Evolutionary conservation across 1,140 invertebrate species (phyloP), one percentile per base, ranked within the genome.

Genomic region (Rhyzopertha dominica): DNA sequence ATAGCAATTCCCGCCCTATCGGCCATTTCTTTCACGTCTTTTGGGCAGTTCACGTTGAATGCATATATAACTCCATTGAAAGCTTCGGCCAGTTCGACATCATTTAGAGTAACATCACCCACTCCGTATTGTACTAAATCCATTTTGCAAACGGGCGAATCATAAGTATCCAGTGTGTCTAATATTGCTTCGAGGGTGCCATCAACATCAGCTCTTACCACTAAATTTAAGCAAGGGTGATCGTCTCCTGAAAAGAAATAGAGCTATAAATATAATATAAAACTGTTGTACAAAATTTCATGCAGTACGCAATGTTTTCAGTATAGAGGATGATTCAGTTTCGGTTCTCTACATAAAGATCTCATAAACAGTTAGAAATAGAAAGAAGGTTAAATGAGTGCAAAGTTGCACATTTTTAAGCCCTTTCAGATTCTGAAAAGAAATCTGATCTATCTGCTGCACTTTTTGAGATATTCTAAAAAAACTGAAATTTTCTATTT

Each of bases 181-280:
- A 96, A 67, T 51, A 99, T 90, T 1, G 95, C 94, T 71, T 98
- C 94, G 5, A 96, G 77, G 7, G 91, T 95, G 0, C 91, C 89
- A 66, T 87, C 81, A 2, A 94, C 89, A 68, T 95, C 91, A 19
- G 78, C 75, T 66, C 82, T 83, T 10, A 83, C 43, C 13, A 83
- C 69, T n/a, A 82, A 42, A 59, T 75, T 78, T 9, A 83, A 53
- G 40, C 63, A 63, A 1, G 76, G 73, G 7, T 55, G 62, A 45
- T 74, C 69, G 35, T 70, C 61, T 9, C 61, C 61, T 17, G 54
- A 47, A 54, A 41, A 16, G 35, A 1, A n/a, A n/a, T n/a, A n/a
- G n/a, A n/a, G n/a, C n/a, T n/a, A n/a, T n/a, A n/a, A n/a, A n/a
- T n/a, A n/a, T n/a, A n/a, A 38, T 2, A 46, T 18, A 43, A 49